Base-by-base conservation (phyloP, 2,888 invertebrate genomes). In the Aproaerema taeniolella region DNA sequence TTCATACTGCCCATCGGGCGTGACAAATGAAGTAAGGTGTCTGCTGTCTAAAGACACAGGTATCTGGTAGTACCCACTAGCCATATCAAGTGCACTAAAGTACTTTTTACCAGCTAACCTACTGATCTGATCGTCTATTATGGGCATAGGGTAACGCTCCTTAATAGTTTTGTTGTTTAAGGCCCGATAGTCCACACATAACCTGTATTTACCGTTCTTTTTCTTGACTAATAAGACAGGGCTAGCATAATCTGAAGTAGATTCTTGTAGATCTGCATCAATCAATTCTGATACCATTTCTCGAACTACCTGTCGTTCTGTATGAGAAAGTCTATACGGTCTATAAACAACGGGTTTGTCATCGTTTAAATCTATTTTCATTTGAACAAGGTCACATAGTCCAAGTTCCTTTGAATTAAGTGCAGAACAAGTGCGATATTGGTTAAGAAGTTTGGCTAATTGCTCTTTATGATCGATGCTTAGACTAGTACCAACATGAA, bases 21-120 rank as follows among this genome's bases (percentile, higher is more conserved):
- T 46, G 3, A 50, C 39, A 24, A 50, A 53, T 2, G 44, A 49
- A 2, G 33, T 33, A 7, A 14, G 8, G 12, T 24, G 34, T n/a
- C 13, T 26, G 6, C 13, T 25, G 9, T 26, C 26, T n/a, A 11
- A 2, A 1, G 7, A 13, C 1, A 34, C 9, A n/a, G 25, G 25
- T n/a, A 34, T 17, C 34, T 34, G 34, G 10, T 34, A 34, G 14
- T 34, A 34, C 7, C 33, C 33, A 8, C 13, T 11, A 1, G 46
- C 45, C 14, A 54, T 26, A 38, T 52, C 49, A n/a, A 52, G 30
- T 11, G 29, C 39, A 1, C 48, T 51, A 20, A 52, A 55, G 34
- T 29, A 49, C 0, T 38, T 40, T 38, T 50, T 52, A 9, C 55
- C 53, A 0, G 50, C 44, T 15, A 53, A 20, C 3, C 41, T 45